These are phyloP conservation scores for Dione vanillae DNA, from an alignment of 2,888 invertebrate species.

Conservation along the genomic window DNA sequence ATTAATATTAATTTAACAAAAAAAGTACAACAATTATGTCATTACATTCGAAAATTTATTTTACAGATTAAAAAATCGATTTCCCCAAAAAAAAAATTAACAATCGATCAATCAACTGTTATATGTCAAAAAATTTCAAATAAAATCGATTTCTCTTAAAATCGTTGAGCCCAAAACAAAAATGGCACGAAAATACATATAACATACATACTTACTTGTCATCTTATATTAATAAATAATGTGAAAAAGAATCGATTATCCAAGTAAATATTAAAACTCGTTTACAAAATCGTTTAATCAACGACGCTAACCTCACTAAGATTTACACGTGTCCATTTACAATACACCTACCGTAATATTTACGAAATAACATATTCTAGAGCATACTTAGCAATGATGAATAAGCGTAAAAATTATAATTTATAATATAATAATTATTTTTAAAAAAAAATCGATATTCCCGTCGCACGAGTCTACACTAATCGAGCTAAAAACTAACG, in stretches of 20 bases:
- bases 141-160: background rate
- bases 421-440: constrained; percentile 1
- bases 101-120: constrained; percentile 11
- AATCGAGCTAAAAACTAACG: constrained; percentile 42
- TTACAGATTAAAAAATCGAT: background rate
- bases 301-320: constrained; percentile 20
- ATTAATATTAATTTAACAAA: constrained; percentile 39
- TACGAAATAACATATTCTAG: constrained; percentile 38
- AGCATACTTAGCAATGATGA: constrained; percentile 18
- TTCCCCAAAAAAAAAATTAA: background rate
- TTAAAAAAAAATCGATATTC: constrained; percentile 2
- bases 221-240: constrained; percentile 32
- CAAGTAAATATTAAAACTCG: constrained; percentile 37
- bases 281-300: too few relatives aligned
- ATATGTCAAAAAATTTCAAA: background rate
- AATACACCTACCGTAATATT: constrained; percentile 41
- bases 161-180: constrained; percentile 24
- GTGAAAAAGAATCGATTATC: constrained; percentile 35
- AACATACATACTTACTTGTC: constrained; percentile 23
- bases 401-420: constrained; percentile 23
- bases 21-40: constrained; percentile 29
- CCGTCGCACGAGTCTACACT: constrained; percentile 43
- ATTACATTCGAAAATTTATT: background rate
- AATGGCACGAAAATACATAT: constrained; percentile 39
- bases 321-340: constrained; percentile 43